phyloP scores from a whole-genome alignment of 2,113 vertebrate genomes.

The Platichthys flesus region DNA sequence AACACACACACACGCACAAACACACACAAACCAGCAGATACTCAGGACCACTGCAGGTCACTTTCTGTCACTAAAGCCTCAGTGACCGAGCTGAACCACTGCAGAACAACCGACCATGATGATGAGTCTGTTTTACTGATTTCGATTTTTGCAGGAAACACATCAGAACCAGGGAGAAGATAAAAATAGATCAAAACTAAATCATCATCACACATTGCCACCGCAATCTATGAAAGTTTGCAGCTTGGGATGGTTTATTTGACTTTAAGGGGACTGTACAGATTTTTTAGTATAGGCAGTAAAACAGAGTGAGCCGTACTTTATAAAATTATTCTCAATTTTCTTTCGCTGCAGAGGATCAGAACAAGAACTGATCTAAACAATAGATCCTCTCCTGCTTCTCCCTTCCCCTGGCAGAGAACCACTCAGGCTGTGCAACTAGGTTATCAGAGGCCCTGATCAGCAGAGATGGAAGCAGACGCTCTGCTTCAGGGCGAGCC shows the following conservation, averaged over 20 bases:
- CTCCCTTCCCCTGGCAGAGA: not conserved
- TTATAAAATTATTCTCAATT: too few species aligned
- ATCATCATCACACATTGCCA: too few species aligned
- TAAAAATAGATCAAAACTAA: not conserved
- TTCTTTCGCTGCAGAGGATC: too few species aligned
- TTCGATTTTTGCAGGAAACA: conserved; percentile 1
- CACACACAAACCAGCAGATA: not conserved
- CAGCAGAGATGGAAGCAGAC: conserved; percentile 5
- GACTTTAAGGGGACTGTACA: too few species aligned
- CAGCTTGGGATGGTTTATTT: not conserved
- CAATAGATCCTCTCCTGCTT: not conserved
- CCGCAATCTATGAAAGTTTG: too few species aligned
- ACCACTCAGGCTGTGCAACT: not conserved
- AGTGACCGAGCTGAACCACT: too few species aligned
- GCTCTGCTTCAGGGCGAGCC: not conserved
- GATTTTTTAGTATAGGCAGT: too few species aligned
- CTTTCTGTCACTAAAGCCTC: not conserved
- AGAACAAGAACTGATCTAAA: too few species aligned
- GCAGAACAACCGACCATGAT: not conserved
- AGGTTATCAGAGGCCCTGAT: not conserved
- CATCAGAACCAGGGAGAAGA: not conserved
- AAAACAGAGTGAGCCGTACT: too few species aligned
- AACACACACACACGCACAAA: not conserved
- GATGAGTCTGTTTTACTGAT: not conserved
- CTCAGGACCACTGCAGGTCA: not conserved